A percentile compares a stretch with the other conserved stretches of the same genome.
phyloP scores from a whole-genome alignment of 2,888 invertebrate species.

The Drosophila mimetica region DNA sequence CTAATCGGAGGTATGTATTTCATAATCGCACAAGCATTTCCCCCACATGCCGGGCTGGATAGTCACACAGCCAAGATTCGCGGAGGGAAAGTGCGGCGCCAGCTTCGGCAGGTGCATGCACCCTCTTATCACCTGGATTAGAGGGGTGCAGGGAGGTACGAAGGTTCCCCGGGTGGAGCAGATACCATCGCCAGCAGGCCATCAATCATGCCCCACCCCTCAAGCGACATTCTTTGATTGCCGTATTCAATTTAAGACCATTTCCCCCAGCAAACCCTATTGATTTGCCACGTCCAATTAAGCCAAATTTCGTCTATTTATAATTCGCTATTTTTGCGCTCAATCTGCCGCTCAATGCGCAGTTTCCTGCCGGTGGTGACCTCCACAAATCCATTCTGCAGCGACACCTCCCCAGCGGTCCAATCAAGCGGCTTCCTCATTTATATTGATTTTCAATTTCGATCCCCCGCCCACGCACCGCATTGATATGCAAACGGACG shows the following conservation, averaged over 20 bases:
- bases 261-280: slow-evolving; percentile 7
- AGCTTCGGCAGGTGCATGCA: slow-evolving; percentile 3
- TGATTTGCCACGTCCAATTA: slow-evolving; percentile 31
- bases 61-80: slow-evolving; percentile 16
- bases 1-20: slow-evolving; percentile 60
- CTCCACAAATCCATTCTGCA: slow-evolving; percentile 47
- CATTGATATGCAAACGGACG: slow-evolving; percentile 21
- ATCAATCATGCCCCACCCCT: slow-evolving; percentile 24
- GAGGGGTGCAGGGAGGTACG: neutral
- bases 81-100: slow-evolving; percentile 35
- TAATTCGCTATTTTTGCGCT: slow-evolving; percentile 20
- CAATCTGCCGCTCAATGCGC: slow-evolving; percentile 33
- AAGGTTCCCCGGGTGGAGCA: slow-evolving; percentile 8
- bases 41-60: neutral
- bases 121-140: slow-evolving; percentile 12
- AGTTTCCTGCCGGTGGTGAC: slow-evolving; percentile 26
- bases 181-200: slow-evolving; percentile 3
- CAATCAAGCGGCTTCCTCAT: slow-evolving; percentile 62
- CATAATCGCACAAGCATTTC: slow-evolving; percentile 44
- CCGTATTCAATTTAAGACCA: slow-evolving; percentile 1
- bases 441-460: slow-evolving; percentile 62
- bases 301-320: slow-evolving; percentile 27
- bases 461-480: neutral
- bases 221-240: slow-evolving; percentile 15
- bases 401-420: slow-evolving; percentile 29